These are phyloP conservation scores for Setipinna tenuifilis DNA, from an alignment of 2,797 vertebrate genomes.

Conservation along the genomic window DNA sequence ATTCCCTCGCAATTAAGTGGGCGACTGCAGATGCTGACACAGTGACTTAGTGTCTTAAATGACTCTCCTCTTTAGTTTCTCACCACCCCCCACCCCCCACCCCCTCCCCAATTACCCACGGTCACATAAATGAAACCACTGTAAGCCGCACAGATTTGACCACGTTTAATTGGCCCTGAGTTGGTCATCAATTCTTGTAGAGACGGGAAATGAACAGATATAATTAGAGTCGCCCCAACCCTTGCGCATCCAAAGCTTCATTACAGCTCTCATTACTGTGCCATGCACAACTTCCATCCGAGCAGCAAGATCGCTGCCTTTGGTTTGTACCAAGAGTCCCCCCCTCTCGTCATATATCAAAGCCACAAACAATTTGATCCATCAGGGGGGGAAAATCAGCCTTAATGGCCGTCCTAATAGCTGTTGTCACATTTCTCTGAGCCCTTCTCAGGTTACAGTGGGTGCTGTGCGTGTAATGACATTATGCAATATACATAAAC, in stretches of 20 bases:
- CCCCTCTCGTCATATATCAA: neutral
- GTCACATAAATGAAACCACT: neutral
- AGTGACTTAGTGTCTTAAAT: slow-evolving; percentile 7
- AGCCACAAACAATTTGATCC: slow-evolving; percentile 12
- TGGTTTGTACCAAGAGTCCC: neutral
- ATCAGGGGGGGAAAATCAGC: neutral
- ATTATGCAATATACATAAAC: neutral
- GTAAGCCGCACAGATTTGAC: slow-evolving; percentile 11
- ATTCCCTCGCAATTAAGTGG: neutral
- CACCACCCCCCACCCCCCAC: neutral
- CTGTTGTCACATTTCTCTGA: neutral
- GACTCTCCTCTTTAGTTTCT: neutral
- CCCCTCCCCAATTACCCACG: neutral
- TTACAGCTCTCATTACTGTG: neutral
- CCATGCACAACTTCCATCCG: neutral
- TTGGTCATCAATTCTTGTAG: slow-evolving; percentile 22
- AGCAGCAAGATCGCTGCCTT: neutral
- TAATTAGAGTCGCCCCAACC: neutral
- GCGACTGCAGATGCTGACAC: neutral
- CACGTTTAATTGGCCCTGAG: slow-evolving; percentile 14
- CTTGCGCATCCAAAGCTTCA: slow-evolving; percentile 16
- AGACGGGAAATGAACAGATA: neutral
- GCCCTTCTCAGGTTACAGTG: neutral
- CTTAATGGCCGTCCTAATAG: neutral
- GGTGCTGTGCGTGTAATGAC: neutral